phyloP scores from a whole-genome alignment of 2,888 invertebrate species.

The Camponotus fellah region DNA sequence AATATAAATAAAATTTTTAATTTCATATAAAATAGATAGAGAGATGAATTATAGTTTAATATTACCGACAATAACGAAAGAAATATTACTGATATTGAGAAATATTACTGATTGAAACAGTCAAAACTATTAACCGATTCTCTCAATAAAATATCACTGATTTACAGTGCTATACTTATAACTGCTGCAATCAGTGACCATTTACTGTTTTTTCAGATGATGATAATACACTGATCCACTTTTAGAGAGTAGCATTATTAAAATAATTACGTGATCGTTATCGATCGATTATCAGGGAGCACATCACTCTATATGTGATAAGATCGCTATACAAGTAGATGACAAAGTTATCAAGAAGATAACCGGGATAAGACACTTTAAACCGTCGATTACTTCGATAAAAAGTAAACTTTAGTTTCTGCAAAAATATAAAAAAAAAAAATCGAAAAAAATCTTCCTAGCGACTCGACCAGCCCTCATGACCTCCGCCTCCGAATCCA shows the following conservation, averaged over 20 bases:
- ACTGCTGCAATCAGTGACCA: too few relatives aligned
- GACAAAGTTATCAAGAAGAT: not conserved
- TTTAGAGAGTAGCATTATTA: not conserved
- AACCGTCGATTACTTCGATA: constrained; percentile 7
- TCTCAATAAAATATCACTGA: too few relatives aligned
- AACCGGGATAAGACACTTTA: not conserved
- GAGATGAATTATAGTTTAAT: too few relatives aligned
- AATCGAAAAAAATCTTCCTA: constrained; percentile 38
- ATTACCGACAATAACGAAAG: too few relatives aligned
- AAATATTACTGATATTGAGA: too few relatives aligned
- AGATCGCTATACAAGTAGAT: not conserved
- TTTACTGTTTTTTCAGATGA: too few relatives aligned
- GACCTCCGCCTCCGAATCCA: constrained; percentile 62
- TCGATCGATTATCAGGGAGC: not conserved
- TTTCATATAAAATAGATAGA: too few relatives aligned
- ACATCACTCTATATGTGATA: not conserved
- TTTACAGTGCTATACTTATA: too few relatives aligned
- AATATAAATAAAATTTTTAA: too few relatives aligned
- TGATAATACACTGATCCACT: too few relatives aligned
- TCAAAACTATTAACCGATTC: too few relatives aligned
- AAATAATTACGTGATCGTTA: not conserved
- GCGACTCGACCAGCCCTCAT: constrained; percentile 71
- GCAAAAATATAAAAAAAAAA: not conserved
- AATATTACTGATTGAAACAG: too few relatives aligned
- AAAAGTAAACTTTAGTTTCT: constrained; percentile 12